These are phyloP conservation scores for Plagodis dolabraria DNA, from an alignment of 2,888 invertebrate species.

Conservation along the genomic window DNA sequence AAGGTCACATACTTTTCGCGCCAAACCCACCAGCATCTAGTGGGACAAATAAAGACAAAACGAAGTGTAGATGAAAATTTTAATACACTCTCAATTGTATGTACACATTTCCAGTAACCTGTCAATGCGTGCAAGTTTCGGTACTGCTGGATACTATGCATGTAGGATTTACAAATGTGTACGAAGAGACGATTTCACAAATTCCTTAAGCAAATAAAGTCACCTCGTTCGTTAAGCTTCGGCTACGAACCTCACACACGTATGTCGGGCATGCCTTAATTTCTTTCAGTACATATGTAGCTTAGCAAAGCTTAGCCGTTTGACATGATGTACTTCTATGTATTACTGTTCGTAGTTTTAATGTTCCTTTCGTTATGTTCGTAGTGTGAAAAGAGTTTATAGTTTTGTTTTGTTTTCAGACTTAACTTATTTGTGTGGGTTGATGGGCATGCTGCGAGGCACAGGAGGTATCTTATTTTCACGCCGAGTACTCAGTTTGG, in stretches of 20 bases:
- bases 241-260: slow-evolving; percentile 10
- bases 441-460: slow-evolving; percentile 48
- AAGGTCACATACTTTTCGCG: no score
- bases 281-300: slow-evolving; percentile 32
- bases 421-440: slow-evolving; percentile 39
- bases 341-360: slow-evolving; percentile 21
- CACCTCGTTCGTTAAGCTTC: slow-evolving; percentile 37
- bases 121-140: not conserved
- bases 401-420: slow-evolving; percentile 42
- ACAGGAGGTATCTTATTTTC: slow-evolving; percentile 68
- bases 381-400: not conserved
- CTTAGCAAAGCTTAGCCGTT: slow-evolving; percentile 28
- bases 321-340: slow-evolving; percentile 26
- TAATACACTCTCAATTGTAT: no score
- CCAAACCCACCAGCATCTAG: no score
- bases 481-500: slow-evolving; percentile 71
- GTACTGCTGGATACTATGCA: slow-evolving; percentile 9
- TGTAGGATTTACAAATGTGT: slow-evolving; percentile 13
- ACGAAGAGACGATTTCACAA: slow-evolving; percentile 40
- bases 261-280: slow-evolving; percentile 37
- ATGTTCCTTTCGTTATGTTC: not conserved
- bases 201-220: slow-evolving; percentile 46
- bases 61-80: no score
- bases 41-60: no score
- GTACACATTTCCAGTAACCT: not conserved